phyloP scores from a whole-genome alignment of 2,113 vertebrate genomes.

The Pholis gunnellus region DNA sequence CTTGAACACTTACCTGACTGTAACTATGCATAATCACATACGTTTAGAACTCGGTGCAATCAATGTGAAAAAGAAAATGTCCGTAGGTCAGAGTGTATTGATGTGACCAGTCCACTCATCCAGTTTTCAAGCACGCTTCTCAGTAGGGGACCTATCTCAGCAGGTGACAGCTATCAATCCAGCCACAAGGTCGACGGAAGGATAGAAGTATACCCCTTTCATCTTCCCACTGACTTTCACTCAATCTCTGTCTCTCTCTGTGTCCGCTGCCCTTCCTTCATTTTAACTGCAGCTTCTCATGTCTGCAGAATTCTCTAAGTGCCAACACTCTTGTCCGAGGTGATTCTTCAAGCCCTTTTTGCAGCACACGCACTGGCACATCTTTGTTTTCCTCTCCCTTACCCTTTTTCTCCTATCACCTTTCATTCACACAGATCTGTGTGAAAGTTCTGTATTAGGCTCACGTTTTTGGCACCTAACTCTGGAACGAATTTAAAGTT shows the following conservation, averaged over 20 bases:
- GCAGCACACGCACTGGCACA: not conserved
- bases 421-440: slow-evolving; percentile 10
- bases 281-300: slow-evolving; percentile 25
- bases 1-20: slow-evolving; percentile 5
- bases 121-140: slow-evolving; percentile 13
- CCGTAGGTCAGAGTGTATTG: slow-evolving; percentile 33
- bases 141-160: slow-evolving; percentile 44
- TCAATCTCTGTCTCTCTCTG: slow-evolving; percentile 31
- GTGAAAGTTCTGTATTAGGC: slow-evolving; percentile 14
- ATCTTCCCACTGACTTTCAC: slow-evolving; percentile 52
- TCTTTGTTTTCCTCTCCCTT: slow-evolving; percentile 29
- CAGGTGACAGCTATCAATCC: slow-evolving; percentile 65
- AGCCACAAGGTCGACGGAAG: slow-evolving; percentile 41
- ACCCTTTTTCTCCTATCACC: slow-evolving; percentile 9
- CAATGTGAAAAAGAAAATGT: slow-evolving; percentile 28
- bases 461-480: slow-evolving; percentile 19
- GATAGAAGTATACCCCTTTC: slow-evolving; percentile 55
- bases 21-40: slow-evolving; percentile 2
- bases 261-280: not conserved
- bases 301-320: slow-evolving; percentile 30
- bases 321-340: slow-evolving; percentile 30
- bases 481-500: slow-evolving; percentile 48
- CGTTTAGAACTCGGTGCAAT: slow-evolving; percentile 31
- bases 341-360: slow-evolving; percentile 41
- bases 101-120: slow-evolving; percentile 18